Conservation (phyloP, 2,888 invertebrate species). For the Gryllus longicercus region DNA sequence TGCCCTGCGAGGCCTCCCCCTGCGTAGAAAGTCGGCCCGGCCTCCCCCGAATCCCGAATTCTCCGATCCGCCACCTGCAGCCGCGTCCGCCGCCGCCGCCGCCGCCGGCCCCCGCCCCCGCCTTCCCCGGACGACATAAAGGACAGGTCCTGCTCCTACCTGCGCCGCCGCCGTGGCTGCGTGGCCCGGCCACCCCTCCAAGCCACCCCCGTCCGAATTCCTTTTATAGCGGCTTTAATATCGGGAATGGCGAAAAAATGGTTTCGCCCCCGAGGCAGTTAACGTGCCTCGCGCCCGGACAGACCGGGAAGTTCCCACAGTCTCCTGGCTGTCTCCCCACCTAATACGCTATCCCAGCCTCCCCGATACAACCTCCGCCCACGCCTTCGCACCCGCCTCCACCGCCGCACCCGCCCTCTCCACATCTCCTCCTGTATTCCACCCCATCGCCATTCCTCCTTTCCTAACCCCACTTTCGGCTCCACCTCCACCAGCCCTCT, state of each 20-base stretch:
- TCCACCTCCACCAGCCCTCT: too few relatives aligned
- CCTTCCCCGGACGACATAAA: not conserved
- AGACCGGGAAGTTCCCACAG: not conserved
- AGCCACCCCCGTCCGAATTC: not conserved
- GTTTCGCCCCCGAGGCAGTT: not conserved
- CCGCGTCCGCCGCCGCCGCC: not conserved
- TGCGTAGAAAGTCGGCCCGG: constrained; percentile 17
- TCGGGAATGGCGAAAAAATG: not conserved
- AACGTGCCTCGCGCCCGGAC: constrained; percentile 3
- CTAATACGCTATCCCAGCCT: too few relatives aligned
- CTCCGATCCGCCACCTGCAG: constrained; percentile 17
- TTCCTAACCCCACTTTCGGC: too few relatives aligned
- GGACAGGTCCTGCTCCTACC: constrained; percentile 17
- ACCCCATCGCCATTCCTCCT: too few relatives aligned
- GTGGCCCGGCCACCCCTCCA: not conserved
- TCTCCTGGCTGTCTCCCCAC: not conserved
- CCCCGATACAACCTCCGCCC: too few relatives aligned
- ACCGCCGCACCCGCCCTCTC: too few relatives aligned
- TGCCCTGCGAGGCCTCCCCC: not conserved
- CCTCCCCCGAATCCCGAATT: constrained; percentile 17
- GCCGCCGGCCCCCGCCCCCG: not conserved
- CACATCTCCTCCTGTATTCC: too few relatives aligned
- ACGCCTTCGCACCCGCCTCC: too few relatives aligned
- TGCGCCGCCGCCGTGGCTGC: not conserved
- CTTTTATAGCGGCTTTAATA: constrained; percentile 17